These are phyloP conservation scores for Caracal caracal DNA, from an alignment of 2,113 vertebrate genomes.

Conservation along the genomic window DNA sequence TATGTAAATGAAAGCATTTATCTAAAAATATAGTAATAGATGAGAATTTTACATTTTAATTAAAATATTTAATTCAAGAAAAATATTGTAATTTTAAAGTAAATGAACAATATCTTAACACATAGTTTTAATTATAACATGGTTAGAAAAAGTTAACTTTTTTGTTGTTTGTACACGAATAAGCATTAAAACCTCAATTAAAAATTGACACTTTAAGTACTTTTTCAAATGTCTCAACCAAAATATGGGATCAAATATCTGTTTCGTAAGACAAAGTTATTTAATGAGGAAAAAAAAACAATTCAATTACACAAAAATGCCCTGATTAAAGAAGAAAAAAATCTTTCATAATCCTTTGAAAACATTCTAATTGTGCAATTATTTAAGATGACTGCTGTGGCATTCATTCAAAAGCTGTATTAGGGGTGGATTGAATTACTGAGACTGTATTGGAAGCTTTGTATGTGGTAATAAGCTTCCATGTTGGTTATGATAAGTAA, in stretches of 20 bases:
- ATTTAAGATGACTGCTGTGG: background rate
- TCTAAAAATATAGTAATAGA: background rate
- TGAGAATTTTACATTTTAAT: background rate
- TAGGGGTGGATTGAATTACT: background rate
- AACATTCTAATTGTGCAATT: background rate
- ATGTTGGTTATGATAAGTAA: background rate
- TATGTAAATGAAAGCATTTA: background rate
- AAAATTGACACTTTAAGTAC: background rate
- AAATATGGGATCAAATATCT: background rate
- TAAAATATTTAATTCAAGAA: background rate
- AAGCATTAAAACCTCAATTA: background rate
- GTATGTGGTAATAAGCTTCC: background rate
- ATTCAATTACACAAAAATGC: background rate
- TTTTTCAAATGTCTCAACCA: constrained; percentile 16
- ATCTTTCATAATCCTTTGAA: background rate
- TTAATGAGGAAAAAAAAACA: background rate
- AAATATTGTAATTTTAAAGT: background rate
- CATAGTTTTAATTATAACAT: background rate
- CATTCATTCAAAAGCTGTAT: background rate
- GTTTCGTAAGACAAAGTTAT: background rate
- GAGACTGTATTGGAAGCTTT: background rate
- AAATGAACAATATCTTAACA: background rate
- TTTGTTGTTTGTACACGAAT: background rate
- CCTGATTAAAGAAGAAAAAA: background rate
- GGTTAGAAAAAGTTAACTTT: background rate